These are phyloP conservation scores for Cyclopterus lumpus DNA, from an alignment of 2,797 vertebrate species.

Conservation along the genomic window DNA sequence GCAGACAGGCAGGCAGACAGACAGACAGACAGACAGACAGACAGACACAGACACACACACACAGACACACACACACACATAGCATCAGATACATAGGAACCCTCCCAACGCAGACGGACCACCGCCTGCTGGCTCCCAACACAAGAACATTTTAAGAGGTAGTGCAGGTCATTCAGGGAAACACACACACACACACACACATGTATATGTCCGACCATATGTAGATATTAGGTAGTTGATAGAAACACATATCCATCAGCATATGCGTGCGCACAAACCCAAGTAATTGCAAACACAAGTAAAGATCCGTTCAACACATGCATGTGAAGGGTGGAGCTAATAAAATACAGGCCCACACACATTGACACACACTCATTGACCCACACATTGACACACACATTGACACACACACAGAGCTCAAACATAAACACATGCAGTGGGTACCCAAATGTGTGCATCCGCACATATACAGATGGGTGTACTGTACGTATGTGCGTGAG, in stretches of 20 bases:
- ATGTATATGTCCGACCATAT: conserved; percentile 73
- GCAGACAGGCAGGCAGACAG: too few relatives aligned
- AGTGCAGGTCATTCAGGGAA: conserved; percentile 31
- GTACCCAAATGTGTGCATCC: neutral
- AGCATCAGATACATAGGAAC: conserved; percentile 17
- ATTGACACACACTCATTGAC: too few relatives aligned
- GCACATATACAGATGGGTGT: neutral
- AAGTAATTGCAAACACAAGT: conserved; percentile 51
- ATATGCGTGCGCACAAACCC: conserved; percentile 72
- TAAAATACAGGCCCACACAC: conserved; percentile 34
- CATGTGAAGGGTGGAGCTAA: conserved; percentile 15
- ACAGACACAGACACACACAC: too few relatives aligned
- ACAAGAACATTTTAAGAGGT: conserved; percentile 47
- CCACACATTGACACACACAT: conserved; percentile 17
- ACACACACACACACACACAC: conserved; percentile 26
- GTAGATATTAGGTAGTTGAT: conserved; percentile 69
- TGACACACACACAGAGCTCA: conserved; percentile 8
- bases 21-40: neutral
- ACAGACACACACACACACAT: too few relatives aligned
- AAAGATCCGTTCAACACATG: conserved; percentile 17
- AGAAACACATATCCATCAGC: conserved; percentile 70
- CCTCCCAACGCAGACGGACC: too few relatives aligned
- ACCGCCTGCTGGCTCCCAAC: conserved; percentile 61
- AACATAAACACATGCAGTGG: conserved; percentile 25
- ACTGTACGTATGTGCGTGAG: neutral